Evolutionary conservation across 2,113 vertebrate species (phyloP).

Genomic region (Pituophis catenifer): DNA sequence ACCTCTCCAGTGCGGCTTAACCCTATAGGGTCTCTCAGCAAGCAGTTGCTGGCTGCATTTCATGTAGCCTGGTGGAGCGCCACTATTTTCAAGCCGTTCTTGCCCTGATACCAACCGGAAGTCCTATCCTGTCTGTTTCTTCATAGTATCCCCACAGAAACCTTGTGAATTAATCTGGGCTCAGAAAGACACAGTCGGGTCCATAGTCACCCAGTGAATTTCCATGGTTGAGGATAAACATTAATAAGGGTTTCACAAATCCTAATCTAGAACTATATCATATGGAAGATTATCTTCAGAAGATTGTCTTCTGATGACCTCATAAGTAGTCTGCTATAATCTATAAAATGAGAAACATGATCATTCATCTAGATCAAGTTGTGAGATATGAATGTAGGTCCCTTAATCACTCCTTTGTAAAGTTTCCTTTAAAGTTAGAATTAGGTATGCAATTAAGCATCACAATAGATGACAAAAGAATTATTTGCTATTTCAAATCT

Average conservation of each 20-base stretch:
- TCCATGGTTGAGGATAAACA: neutral
- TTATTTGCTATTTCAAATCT: slow-evolving; percentile 13
- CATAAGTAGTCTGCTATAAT: neutral
- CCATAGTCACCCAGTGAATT: neutral
- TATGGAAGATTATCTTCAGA: neutral
- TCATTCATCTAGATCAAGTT: neutral
- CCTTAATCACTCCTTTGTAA: slow-evolving; percentile 2
- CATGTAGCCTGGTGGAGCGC: too few species aligned
- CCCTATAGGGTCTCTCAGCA: too few species aligned
- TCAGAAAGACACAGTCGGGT: neutral
- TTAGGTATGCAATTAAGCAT: neutral
- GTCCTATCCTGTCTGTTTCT: neutral
- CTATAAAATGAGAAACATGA: neutral
- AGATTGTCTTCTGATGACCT: neutral
- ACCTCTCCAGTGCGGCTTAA: too few species aligned
- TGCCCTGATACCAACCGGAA: too few species aligned
- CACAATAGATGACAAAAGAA: neutral
- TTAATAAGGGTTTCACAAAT: neutral
- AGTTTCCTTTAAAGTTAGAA: neutral
- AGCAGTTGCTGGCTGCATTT: too few species aligned
- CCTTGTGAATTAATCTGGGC: neutral
- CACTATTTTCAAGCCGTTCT: too few species aligned
- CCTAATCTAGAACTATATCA: neutral
- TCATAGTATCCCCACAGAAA: neutral
- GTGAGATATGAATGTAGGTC: neutral